Conservation (phyloP, 37 sponge, comb jelly and placozoan genomes). For the Amphimedon queenslandica region DNA sequence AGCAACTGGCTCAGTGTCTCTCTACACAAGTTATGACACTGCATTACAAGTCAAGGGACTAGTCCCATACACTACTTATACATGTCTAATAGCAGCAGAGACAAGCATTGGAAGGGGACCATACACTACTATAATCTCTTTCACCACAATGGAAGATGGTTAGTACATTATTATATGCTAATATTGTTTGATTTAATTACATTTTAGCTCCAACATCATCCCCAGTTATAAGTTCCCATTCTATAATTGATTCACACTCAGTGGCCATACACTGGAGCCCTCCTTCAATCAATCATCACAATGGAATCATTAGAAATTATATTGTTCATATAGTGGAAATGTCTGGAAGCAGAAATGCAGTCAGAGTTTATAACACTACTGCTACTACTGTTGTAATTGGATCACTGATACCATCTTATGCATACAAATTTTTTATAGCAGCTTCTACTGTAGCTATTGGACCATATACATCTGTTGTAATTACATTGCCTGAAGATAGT, state of each 20-base stretch:
- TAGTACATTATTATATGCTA: background rate
- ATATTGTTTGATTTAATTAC: background rate
- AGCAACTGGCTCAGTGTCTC: background rate
- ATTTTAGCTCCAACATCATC: background rate
- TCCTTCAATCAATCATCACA: slow-evolving; percentile 2
- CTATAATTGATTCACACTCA: background rate
- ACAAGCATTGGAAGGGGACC: slow-evolving; percentile 35
- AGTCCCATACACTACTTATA: slow-evolving; percentile 28
- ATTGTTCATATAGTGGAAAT: background rate
- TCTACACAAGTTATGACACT: slow-evolving; percentile 9
- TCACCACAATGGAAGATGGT: slow-evolving; percentile 46
- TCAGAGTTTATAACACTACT: background rate
- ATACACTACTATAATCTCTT: slow-evolving; percentile 5
- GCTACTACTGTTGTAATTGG: background rate
- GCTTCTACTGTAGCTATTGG: slow-evolving; percentile 21
- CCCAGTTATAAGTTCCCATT: background rate
- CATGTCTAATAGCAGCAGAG: slow-evolving; percentile 24
- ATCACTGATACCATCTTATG: slow-evolving; percentile 3
- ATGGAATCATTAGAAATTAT: slow-evolving; percentile 15
- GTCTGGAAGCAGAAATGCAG: background rate
- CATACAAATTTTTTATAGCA: background rate
- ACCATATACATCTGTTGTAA: slow-evolving; percentile 22
- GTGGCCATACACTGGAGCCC: slow-evolving; percentile 10
- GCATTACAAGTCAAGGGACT: background rate
- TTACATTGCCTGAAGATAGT: slow-evolving; percentile 27